Evolutionary conservation across 2,113 vertebrate species (phyloP).

Genomic region (Globicephala melas): DNA sequence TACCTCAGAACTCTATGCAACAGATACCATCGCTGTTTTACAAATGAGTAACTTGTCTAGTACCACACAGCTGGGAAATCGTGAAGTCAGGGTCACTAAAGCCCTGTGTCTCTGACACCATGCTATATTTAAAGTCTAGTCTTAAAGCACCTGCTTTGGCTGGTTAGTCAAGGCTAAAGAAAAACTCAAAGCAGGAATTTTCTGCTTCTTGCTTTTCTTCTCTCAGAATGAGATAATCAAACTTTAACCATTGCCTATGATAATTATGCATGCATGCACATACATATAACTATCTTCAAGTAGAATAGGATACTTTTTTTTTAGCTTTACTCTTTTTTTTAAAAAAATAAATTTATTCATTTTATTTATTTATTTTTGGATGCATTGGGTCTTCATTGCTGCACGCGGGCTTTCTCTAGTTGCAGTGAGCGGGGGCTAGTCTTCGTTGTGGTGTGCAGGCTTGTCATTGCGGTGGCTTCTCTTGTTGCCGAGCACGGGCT

Average conservation of each 20-base stretch:
- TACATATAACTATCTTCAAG: conserved; percentile 36
- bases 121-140: conserved; percentile 26
- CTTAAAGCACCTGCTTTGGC: conserved; percentile 42
- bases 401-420: too few relatives aligned
- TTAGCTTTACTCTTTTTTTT: too few relatives aligned
- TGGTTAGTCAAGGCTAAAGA: conserved; percentile 35
- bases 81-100: background rate
- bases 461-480: too few relatives aligned
- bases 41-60: background rate
- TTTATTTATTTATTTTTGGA: too few relatives aligned
- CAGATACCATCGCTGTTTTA: background rate
- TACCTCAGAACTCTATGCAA: background rate
- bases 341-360: too few relatives aligned
- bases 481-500: too few relatives aligned
- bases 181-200: background rate
- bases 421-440: too few relatives aligned
- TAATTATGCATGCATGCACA: conserved; percentile 32
- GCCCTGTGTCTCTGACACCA: background rate
- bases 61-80: background rate
- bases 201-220: conserved; percentile 45
- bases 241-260: background rate
- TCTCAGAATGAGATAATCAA: conserved; percentile 52
- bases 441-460: too few relatives aligned
- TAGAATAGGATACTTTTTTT: conserved; percentile 18
- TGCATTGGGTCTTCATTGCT: too few relatives aligned